phyloP scores from a whole-genome alignment of 1,140 invertebrate genomes.

The Plodia interpunctella region DNA sequence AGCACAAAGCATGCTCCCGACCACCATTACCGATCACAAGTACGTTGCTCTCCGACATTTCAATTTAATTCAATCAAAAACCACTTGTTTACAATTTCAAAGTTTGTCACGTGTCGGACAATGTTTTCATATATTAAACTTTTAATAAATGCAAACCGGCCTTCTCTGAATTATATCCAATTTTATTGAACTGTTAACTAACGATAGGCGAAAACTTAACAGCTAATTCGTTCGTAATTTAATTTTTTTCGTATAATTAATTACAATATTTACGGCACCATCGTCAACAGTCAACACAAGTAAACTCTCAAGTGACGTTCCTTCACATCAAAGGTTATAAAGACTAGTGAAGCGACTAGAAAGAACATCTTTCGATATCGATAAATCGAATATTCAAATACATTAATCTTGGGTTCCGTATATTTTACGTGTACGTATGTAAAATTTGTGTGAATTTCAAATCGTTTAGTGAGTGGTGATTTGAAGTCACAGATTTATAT shows the following conservation, averaged over 20 bases:
- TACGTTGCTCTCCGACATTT: slow-evolving; percentile 77
- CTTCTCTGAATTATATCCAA: neutral
- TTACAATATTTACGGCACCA: slow-evolving; percentile 14
- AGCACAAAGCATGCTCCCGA: slow-evolving; percentile 95
- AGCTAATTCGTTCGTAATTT: too few species aligned
- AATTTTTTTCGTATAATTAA: neutral
- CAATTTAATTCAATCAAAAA: slow-evolving; percentile 19
- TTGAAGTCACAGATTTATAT: too few species aligned
- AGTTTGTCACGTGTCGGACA: slow-evolving; percentile 25
- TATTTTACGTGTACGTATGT: too few species aligned
- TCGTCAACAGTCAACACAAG: slow-evolving; percentile 24
- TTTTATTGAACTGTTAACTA: neutral
- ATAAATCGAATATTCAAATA: neutral
- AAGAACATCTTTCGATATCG: neutral
- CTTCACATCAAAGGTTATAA: slow-evolving; percentile 15
- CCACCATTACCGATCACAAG: slow-evolving; percentile 95
- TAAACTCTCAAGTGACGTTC: slow-evolving; percentile 56
- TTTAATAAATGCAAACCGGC: neutral
- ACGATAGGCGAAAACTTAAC: neutral
- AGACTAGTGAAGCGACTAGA: neutral
- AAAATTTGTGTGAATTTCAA: too few species aligned
- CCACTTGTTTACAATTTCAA: slow-evolving; percentile 18
- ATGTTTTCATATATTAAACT: neutral
- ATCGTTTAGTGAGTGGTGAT: too few species aligned
- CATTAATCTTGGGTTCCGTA: too few species aligned